Evolutionary conservation across 1,140 invertebrate species (phyloP).

Genomic region (Berghia stephanieae): DNA sequence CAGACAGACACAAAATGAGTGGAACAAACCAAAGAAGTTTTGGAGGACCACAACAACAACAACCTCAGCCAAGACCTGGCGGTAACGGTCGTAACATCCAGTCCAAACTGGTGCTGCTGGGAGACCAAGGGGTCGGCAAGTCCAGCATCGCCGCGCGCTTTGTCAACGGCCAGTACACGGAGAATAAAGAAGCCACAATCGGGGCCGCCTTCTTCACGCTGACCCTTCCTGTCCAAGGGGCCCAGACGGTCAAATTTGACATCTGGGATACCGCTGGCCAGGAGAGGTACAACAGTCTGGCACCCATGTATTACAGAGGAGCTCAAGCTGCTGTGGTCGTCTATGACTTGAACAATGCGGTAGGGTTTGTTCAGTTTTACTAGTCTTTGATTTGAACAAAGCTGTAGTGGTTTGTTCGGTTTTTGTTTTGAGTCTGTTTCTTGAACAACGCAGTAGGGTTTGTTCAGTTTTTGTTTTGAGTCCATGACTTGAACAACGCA

Average conservation of each 20-base stretch:
- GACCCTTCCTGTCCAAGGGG: slow-evolving; percentile 95
- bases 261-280: slow-evolving; percentile 94
- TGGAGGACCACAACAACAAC: no score
- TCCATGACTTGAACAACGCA: slow-evolving; percentile 99
- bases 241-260: slow-evolving; percentile 94
- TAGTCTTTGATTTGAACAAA: no score
- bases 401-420: no score
- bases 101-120: slow-evolving; percentile 97
- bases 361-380: slow-evolving; percentile 43
- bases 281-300: slow-evolving; percentile 92
- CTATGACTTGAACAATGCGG: slow-evolving; percentile 99
- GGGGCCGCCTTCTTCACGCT: slow-evolving; percentile 99
- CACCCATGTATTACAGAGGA: slow-evolving; percentile 99
- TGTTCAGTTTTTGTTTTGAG: no score
- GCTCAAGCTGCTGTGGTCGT: slow-evolving; percentile 99
- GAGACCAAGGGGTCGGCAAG: slow-evolving; percentile 98
- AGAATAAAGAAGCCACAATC: slow-evolving; percentile 99
- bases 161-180: slow-evolving; percentile 99
- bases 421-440: no score
- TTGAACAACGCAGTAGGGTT: no score
- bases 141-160: slow-evolving; percentile 98
- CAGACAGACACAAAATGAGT: no score
- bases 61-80: no score
- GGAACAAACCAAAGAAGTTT: no score
- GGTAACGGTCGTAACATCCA: no score